Conservation (phyloP, 2,888 invertebrate species). For the Mythimna pallens region DNA sequence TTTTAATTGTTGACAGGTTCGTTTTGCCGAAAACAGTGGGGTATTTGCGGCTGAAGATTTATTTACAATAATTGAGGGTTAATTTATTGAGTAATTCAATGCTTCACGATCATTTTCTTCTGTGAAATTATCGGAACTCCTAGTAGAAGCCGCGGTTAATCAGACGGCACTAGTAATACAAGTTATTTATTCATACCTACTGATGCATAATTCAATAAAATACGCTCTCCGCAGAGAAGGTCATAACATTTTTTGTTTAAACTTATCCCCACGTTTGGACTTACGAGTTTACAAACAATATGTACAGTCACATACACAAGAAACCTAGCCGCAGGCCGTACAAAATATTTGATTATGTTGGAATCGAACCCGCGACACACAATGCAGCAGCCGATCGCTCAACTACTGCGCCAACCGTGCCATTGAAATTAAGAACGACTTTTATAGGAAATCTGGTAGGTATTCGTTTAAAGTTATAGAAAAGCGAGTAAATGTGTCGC, state of each 20-base stretch:
- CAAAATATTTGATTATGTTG: too few relatives aligned
- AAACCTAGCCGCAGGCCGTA: too few relatives aligned
- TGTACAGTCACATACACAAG: too few relatives aligned
- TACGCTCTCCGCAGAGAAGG: not conserved
- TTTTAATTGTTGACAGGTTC: conserved; percentile 17
- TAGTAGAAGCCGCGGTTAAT: conserved; percentile 3
- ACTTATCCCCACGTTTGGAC: too few relatives aligned
- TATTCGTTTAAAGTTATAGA: not conserved
- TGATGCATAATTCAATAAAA: not conserved
- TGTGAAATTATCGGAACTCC: not conserved
- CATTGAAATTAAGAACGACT: not conserved
- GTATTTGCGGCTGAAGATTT: not conserved
- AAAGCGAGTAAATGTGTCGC: not conserved
- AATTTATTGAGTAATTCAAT: conserved; percentile 9
- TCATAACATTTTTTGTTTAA: too few relatives aligned
- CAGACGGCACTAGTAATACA: not conserved
- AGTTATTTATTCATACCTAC: not conserved
- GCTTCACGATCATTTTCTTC: not conserved
- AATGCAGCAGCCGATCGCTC: too few relatives aligned
- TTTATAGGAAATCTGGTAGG: not conserved
- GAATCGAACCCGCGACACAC: too few relatives aligned
- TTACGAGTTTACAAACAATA: too few relatives aligned
- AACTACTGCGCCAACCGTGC: too few relatives aligned
- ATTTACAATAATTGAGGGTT: not conserved
- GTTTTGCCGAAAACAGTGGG: not conserved